phyloP scores from a whole-genome alignment of 2,797 vertebrate genomes.

The Eospalax fontanierii region DNA sequence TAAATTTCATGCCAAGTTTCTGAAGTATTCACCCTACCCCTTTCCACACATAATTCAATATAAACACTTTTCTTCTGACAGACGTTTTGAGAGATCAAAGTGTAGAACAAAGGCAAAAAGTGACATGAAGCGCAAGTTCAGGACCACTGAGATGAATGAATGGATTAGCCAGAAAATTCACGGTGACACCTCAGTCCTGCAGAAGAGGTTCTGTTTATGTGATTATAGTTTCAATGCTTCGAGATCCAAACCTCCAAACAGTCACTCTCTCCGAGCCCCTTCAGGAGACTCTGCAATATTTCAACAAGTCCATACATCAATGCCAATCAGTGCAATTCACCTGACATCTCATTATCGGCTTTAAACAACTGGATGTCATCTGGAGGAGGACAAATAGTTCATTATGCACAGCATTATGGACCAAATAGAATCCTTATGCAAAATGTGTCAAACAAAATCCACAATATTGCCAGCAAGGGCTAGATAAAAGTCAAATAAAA shows the following conservation, averaged over 20 bases:
- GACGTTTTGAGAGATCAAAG: slow-evolving; percentile 94
- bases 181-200: slow-evolving; percentile 90
- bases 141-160: slow-evolving; percentile 90
- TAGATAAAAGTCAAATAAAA: slow-evolving; percentile 81
- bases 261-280: slow-evolving; percentile 81
- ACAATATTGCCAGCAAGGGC: slow-evolving; percentile 59
- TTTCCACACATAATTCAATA: slow-evolving; percentile 93
- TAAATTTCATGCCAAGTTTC: slow-evolving; percentile 94
- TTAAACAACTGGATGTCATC: slow-evolving; percentile 81
- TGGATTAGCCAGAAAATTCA: slow-evolving; percentile 92
- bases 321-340: slow-evolving; percentile 84
- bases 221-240: slow-evolving; percentile 90
- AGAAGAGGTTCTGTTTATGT: slow-evolving; percentile 93
- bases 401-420: slow-evolving; percentile 72
- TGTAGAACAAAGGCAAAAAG: slow-evolving; percentile 92
- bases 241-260: slow-evolving; percentile 83
- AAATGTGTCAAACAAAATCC: slow-evolving; percentile 73
- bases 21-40: slow-evolving; percentile 91
- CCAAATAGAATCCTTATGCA: slow-evolving; percentile 78
- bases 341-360: slow-evolving; percentile 85
- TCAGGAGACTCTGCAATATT: slow-evolving; percentile 79
- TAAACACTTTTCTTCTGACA: slow-evolving; percentile 91
- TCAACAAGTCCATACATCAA: slow-evolving; percentile 87
- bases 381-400: slow-evolving; percentile 79
- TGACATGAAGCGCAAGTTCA: slow-evolving; percentile 91